These are phyloP conservation scores for Otis tarda DNA, from an alignment of 2,113 vertebrate genomes.

Conservation along the genomic window DNA sequence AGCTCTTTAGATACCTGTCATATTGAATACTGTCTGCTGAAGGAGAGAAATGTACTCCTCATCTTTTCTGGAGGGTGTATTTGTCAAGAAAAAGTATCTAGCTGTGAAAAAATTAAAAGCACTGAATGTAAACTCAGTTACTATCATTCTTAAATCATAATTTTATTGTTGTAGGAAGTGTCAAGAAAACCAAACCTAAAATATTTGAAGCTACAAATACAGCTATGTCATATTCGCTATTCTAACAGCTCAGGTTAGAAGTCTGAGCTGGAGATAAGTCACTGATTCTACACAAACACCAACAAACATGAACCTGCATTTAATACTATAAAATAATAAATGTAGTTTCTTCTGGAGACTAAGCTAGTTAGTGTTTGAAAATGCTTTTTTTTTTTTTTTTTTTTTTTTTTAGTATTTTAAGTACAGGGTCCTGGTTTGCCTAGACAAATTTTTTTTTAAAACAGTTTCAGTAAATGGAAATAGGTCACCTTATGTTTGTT, in stretches of 20 bases:
- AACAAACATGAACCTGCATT: background rate
- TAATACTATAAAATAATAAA: background rate
- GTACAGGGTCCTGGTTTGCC: background rate
- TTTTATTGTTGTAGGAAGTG: background rate
- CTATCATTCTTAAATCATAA: background rate
- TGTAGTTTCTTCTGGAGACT: background rate
- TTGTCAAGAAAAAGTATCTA: background rate
- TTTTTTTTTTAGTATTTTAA: background rate
- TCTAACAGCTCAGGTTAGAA: background rate
- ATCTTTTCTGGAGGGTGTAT: background rate
- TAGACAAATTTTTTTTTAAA: background rate
- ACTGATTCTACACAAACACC: background rate
- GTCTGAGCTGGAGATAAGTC: background rate
- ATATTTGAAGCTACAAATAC: background rate
- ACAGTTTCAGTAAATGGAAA: background rate
- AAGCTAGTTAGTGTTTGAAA: background rate
- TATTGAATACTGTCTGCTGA: background rate
- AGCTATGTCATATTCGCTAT: background rate
- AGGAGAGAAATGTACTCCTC: background rate
- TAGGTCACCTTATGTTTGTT: background rate
- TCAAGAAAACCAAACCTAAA: background rate
- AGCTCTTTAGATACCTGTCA: background rate
- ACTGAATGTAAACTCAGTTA: background rate
- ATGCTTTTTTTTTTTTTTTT: background rate
- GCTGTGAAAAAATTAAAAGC: background rate